These are phyloP conservation scores for Hypsibius dujardini DNA, from an alignment of 1,140 invertebrate species.

Conservation along the genomic window DNA sequence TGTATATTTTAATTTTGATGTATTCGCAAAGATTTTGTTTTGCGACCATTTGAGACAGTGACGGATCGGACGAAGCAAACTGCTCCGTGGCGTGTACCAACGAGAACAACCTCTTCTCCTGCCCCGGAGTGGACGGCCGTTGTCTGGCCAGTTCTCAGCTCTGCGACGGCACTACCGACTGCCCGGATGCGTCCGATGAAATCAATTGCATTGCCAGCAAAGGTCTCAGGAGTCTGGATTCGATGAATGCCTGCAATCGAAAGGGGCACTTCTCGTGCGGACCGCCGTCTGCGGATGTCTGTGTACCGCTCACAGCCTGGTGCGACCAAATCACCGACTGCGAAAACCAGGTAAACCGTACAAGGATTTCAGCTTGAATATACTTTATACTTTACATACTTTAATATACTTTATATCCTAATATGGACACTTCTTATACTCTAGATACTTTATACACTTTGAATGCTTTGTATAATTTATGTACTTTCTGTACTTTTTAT, in stretches of 20 bases:
- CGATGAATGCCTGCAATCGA: not conserved
- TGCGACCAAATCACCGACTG: not conserved
- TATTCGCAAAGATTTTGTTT: too few relatives aligned
- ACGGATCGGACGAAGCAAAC: slow-evolving; percentile 14
- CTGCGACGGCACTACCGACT: not conserved
- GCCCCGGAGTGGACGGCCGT: not conserved
- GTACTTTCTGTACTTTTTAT: not conserved
- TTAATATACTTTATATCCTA: too few relatives aligned
- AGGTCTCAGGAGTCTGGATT: not conserved
- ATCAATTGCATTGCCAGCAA: not conserved
- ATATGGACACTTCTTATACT: too few relatives aligned
- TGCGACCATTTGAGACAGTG: not conserved
- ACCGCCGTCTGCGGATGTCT: not conserved
- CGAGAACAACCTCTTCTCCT: not conserved
- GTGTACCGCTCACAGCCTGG: not conserved
- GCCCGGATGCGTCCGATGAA: not conserved
- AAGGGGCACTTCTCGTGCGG: not conserved
- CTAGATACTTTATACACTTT: too few relatives aligned
- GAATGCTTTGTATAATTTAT: not conserved
- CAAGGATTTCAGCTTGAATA: not conserved
- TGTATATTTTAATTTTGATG: too few relatives aligned
- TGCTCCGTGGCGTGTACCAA: not conserved
- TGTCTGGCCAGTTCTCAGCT: not conserved
- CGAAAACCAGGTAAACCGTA: not conserved
- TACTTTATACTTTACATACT: too few relatives aligned